Evolutionary conservation across 2,888 invertebrate genomes (phyloP).

Genomic region (Crematogaster levior): DNA sequence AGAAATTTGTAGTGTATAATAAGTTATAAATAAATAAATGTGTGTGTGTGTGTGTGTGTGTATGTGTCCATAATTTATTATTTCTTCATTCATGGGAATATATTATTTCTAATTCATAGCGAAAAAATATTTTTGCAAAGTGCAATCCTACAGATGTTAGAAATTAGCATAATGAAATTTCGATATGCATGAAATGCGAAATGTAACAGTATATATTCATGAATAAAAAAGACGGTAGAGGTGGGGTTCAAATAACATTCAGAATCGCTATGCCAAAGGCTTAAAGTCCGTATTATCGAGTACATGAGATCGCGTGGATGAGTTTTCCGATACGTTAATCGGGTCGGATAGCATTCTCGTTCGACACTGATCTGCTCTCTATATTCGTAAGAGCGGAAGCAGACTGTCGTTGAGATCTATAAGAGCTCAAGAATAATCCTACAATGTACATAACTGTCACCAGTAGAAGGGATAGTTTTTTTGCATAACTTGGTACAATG

Average conservation of each 20-base stretch:
- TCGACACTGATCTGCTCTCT: conserved; percentile 42
- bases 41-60: too few relatives aligned
- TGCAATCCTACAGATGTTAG: not conserved
- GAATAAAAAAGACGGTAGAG: not conserved
- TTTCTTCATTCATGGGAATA: too few relatives aligned
- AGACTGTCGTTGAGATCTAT: conserved; percentile 31
- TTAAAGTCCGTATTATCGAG: conserved; percentile 21
- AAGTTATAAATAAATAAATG: not conserved
- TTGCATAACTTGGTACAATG: not conserved
- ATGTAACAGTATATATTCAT: not conserved
- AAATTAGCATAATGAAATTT: conserved; percentile 3
- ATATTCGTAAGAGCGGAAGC: conserved; percentile 48
- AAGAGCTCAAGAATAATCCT: conserved; percentile 39
- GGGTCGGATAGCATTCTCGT: conserved; percentile 40
- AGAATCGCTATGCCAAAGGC: conserved; percentile 24
- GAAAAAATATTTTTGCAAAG: not conserved
- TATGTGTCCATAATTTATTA: not conserved
- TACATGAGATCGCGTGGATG: conserved; percentile 46
- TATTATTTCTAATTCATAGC: not conserved
- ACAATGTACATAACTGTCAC: conserved; percentile 7
- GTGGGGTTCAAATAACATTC: conserved; percentile 5
- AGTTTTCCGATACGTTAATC: conserved; percentile 54
- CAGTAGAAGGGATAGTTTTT: conserved; percentile 5
- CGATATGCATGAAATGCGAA: not conserved
- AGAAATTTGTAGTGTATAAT: not conserved